Conservation (phyloP, 1,140 invertebrate genomes). For the Brachionus asplanchnoidis region DNA sequence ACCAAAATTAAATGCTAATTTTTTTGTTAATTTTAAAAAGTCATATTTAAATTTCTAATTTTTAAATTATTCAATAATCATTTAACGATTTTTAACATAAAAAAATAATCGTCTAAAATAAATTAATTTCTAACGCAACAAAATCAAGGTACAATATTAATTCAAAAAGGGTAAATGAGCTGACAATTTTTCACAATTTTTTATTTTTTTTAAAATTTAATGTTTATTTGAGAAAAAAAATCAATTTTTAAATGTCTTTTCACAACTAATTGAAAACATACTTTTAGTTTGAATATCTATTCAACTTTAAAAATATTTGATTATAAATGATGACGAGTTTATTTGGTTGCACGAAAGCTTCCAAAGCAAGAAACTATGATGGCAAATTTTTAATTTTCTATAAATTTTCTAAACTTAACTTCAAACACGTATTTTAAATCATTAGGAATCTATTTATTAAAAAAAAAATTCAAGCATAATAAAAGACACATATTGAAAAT, state of each 20-base stretch:
- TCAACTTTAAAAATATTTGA: neutral
- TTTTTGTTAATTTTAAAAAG: too few species aligned
- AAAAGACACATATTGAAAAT: neutral
- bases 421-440: neutral
- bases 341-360: neutral
- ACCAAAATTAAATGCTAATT: too few species aligned
- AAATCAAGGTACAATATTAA: too few species aligned
- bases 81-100: too few species aligned
- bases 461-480: neutral
- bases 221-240: neutral
- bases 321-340: neutral
- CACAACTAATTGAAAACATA: neutral
- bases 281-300: neutral
- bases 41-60: too few species aligned
- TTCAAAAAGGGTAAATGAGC: too few species aligned
- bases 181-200: neutral
- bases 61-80: too few species aligned
- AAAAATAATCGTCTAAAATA: too few species aligned
- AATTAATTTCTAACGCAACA: too few species aligned
- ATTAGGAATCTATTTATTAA: neutral
- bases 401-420: neutral
- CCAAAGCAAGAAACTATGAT: neutral
- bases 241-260: neutral
- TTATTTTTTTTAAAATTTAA: neutral
- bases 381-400: neutral